Percentiles rank a stretch among this genome's conserved stretches.
Conservation (phyloP, 2,888 invertebrate genomes). For the Seira musarum region DNA sequence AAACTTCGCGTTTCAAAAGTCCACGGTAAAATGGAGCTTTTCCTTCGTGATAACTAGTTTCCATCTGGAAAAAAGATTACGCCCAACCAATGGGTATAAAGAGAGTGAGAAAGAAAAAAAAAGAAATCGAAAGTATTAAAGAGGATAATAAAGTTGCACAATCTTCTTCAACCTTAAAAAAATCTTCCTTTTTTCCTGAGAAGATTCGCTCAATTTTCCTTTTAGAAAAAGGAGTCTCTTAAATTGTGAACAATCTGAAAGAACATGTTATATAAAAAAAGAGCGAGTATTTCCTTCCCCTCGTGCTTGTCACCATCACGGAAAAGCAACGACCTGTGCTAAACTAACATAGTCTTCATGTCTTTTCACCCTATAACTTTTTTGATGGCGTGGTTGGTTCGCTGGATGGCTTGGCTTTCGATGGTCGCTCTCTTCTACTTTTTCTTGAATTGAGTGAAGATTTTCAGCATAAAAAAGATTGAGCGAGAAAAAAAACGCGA, state of each 20-base stretch:
- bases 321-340: neutral
- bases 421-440: constrained; percentile 15
- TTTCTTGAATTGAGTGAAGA: constrained; percentile 28
- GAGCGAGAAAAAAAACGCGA: constrained; percentile 36
- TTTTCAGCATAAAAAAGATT: constrained; percentile 16
- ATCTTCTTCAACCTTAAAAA: neutral
- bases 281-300: neutral
- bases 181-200: neutral
- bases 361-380: neutral
- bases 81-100: no score
- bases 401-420: no score
- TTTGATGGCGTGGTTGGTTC: neutral
- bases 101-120: constrained; percentile 28
- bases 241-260: neutral
- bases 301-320: neutral
- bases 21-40: neutral
- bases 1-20: neutral
- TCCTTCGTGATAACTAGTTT: neutral
- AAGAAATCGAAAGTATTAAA: constrained; percentile 48
- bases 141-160: constrained; percentile 46
- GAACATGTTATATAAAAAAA: neutral
- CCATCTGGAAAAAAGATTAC: constrained; percentile 24
- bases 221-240: neutral
- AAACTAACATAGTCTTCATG: neutral
- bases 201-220: neutral